Evolutionary conservation across 1,140 invertebrate species (phyloP), one percentile per base, ranked within the genome.

Genomic region (Asobara japonica): DNA sequence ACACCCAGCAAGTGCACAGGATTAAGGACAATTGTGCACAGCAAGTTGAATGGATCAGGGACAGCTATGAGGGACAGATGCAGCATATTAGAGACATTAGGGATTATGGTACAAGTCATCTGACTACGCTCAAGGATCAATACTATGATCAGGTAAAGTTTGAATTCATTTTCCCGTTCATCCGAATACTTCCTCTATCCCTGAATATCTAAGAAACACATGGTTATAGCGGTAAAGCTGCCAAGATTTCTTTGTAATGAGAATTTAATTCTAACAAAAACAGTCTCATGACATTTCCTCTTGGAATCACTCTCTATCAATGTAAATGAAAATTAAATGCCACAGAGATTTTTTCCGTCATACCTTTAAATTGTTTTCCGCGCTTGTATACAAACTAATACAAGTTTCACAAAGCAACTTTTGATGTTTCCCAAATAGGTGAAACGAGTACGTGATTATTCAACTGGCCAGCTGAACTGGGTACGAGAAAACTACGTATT

Each of bases 401-500:
- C 36, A n/a, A 41, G 18, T 51, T 51, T 51, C 1, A 51, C 45
- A 18, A 51, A n/a, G 45, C 10, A 66, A 25, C 13, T 41, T 41
- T 25, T 29, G 27, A 0, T 45, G 5, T 36, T 33, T 30, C 41
- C 27, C 13, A n/a, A 31, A 74, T 76, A 94, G 93, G 92, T 95
- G 51, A 93, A 92, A 83, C 91, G 92, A 76, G 95, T 96, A n/a
- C 90, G 94, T 56, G 94, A 96, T 79, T 97, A 97, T 83, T 96
- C 95, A 7, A 94, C 93, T 3, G 90, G 91, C 71, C 96, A 98
- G 85, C 89, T 98, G 73, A 95, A 96, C 82, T 95, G 95, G 92
- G 94, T 98, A 62, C 90, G 96, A 62, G 96, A 98, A 82, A 97
- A 97, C 84, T 98, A 98, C 86, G 93, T 97, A 79, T 96, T 96